These are phyloP conservation scores for Conus ventricosus DNA, from an alignment of 1,140 invertebrate genomes.

Conservation along the genomic window DNA sequence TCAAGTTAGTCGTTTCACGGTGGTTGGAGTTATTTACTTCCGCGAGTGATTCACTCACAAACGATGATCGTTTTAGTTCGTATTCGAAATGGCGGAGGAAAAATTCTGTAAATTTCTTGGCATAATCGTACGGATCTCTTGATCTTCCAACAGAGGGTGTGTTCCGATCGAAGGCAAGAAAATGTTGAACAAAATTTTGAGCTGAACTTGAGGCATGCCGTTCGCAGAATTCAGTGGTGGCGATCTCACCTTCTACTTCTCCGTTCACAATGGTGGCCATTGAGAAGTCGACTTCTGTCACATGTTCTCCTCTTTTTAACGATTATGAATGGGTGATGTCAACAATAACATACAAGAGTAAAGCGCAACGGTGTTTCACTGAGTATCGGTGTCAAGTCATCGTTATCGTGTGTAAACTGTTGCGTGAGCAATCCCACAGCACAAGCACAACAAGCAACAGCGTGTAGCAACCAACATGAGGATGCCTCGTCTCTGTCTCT, in stretches of 20 bases:
- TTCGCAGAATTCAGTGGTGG: conserved; percentile 86
- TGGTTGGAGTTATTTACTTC: conserved; percentile 45
- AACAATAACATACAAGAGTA: neutral
- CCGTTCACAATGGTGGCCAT: conserved; percentile 60
- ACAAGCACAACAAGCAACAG: neutral
- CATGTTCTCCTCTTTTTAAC: neutral
- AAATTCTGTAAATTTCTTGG: conserved; percentile 87
- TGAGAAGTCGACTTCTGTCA: conserved; percentile 8
- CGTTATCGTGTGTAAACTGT: neutral
- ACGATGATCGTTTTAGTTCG: conserved; percentile 58
- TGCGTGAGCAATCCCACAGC: neutral
- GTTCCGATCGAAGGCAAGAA: conserved; percentile 84
- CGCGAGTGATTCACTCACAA: conserved; percentile 41
- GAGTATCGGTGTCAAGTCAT: neutral
- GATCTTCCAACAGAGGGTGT: conserved; percentile 80
- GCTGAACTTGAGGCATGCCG: conserved; percentile 88
- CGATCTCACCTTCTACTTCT: conserved; percentile 49
- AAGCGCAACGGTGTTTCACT: neutral
- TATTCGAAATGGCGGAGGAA: conserved; percentile 79
- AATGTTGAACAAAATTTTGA: conserved; percentile 90
- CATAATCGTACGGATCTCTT: conserved; percentile 79
- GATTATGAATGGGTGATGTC: neutral
- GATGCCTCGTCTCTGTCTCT: conserved; percentile 5
- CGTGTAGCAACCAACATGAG: neutral
- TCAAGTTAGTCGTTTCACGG: conserved; percentile 10